Conservation (phyloP, 1,140 invertebrate genomes). For the Macrobrachium nipponense region DNA sequence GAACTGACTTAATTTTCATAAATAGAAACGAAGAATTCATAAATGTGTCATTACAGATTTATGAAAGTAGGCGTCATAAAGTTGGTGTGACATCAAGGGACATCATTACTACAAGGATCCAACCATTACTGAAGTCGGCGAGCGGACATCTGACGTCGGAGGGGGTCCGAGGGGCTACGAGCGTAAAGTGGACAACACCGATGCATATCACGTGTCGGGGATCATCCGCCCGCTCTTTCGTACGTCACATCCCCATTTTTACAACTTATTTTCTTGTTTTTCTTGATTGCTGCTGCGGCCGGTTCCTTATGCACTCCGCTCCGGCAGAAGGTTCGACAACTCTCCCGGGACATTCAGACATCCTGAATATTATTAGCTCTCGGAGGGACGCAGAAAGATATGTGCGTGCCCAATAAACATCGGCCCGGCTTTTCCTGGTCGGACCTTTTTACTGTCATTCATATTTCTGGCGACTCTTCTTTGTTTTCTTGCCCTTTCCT, state of each 20-base stretch:
- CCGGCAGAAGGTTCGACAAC: too few relatives aligned
- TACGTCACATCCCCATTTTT: background rate
- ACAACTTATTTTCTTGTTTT: background rate
- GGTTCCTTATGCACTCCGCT: background rate
- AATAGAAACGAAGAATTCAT: conserved; percentile 40
- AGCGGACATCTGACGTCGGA: background rate
- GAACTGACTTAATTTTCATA: conserved; percentile 48
- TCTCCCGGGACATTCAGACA: too few relatives aligned
- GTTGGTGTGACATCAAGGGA: conserved; percentile 40
- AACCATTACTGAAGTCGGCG: conserved; percentile 21
- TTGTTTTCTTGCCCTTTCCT: too few relatives aligned
- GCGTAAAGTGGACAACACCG: background rate
- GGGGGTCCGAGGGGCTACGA: background rate
- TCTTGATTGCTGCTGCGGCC: background rate
- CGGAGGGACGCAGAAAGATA: too few relatives aligned
- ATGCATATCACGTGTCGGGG: background rate
- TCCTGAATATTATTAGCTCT: too few relatives aligned
- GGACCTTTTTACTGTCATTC: too few relatives aligned
- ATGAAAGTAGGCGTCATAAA: conserved; percentile 44
- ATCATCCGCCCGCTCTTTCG: background rate
- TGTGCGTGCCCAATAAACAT: too few relatives aligned
- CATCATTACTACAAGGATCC: conserved; percentile 36
- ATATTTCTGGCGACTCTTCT: too few relatives aligned
- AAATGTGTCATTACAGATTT: conserved; percentile 49
- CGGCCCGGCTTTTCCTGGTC: too few relatives aligned